Evolutionary conservation across 2,113 vertebrate genomes (phyloP).

Genomic region (Chloropsis hardwickii): DNA sequence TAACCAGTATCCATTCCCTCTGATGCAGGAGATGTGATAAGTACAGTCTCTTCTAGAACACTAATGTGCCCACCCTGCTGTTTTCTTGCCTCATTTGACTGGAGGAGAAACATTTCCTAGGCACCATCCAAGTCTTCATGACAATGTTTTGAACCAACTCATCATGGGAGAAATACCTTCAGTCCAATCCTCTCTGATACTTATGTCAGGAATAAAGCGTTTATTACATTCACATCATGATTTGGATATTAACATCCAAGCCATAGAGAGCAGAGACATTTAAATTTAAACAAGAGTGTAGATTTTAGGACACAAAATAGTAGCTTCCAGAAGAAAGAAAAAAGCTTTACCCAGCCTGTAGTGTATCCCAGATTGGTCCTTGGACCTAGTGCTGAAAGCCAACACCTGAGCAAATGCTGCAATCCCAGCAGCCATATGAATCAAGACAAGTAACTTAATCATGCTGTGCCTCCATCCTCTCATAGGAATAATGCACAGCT

Average conservation of each 20-base stretch:
- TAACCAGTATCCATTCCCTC: background rate
- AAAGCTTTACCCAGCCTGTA: background rate
- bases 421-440: background rate
- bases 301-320: background rate
- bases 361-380: background rate
- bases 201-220: background rate
- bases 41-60: background rate
- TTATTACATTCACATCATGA: background rate
- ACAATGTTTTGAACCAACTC: background rate
- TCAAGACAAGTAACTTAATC: background rate
- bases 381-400: background rate
- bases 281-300: background rate
- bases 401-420: background rate
- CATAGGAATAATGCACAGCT: slow-evolving; percentile 7
- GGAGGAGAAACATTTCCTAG: background rate
- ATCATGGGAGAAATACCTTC: background rate
- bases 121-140: background rate
- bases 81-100: background rate
- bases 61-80: background rate
- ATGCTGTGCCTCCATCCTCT: background rate
- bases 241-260: background rate
- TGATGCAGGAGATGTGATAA: background rate
- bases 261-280: background rate
- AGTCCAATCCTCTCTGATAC: background rate
- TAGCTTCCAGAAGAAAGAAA: background rate